Conservation (phyloP, 2,113 vertebrate species). For the Hemichromis elongatus region DNA sequence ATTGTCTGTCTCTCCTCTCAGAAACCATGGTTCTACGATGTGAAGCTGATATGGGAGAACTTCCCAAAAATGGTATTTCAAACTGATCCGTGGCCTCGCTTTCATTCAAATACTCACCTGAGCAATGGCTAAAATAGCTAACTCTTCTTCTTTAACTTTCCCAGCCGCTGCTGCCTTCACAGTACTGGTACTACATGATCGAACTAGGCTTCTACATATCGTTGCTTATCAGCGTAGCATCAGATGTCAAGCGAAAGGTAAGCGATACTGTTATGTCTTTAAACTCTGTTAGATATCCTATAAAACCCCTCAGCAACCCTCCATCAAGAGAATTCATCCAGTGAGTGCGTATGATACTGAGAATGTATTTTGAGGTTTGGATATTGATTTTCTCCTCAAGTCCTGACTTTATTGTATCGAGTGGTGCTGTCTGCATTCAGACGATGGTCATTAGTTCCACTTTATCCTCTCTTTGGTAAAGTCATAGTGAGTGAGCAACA, state of each 20-base stretch:
- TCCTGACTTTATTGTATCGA: background rate
- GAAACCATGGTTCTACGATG: conserved; percentile 93
- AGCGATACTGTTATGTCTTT: background rate
- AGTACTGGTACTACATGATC: conserved; percentile 91
- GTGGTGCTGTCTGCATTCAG: background rate
- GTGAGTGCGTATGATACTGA: background rate
- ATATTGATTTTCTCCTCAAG: conserved; percentile 14
- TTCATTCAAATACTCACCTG: background rate
- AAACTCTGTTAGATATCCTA: background rate
- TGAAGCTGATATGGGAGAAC: conserved; percentile 83
- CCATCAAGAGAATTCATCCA: background rate
- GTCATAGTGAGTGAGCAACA: background rate
- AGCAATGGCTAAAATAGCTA: background rate
- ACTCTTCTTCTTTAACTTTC: background rate
- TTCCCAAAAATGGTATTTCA: conserved; percentile 87
- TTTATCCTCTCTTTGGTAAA: background rate
- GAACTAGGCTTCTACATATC: conserved; percentile 89
- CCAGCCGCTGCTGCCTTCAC: conserved; percentile 77
- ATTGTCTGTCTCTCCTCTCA: conserved; percentile 41
- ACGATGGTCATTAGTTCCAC: background rate
- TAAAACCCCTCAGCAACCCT: background rate
- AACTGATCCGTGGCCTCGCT: background rate
- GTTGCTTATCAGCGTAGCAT: conserved; percentile 82
- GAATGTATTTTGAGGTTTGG: conserved; percentile 22
- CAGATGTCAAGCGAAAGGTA: conserved; percentile 91